Evolutionary conservation across 2,113 vertebrate genomes (phyloP).

Genomic region (Cheilinus undulatus): DNA sequence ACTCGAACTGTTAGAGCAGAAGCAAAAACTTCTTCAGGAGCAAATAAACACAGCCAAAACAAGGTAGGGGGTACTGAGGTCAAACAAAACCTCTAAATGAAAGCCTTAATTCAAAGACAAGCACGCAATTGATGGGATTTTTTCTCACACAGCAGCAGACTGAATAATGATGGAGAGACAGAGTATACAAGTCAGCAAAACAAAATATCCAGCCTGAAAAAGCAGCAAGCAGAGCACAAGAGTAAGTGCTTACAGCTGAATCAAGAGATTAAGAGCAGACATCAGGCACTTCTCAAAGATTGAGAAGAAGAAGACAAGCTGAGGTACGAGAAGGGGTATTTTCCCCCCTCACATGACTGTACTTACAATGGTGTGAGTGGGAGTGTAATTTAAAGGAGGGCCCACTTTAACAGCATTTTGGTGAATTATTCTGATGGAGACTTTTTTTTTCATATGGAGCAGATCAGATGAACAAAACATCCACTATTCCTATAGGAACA

Average conservation of each 20-base stretch:
- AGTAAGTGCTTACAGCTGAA: constrained; percentile 30
- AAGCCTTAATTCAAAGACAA: neutral
- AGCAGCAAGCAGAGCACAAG: constrained; percentile 40
- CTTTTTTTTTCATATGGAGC: neutral
- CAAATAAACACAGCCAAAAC: constrained; percentile 51
- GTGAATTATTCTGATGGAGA: neutral
- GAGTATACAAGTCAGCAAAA: constrained; percentile 1
- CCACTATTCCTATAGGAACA: constrained; percentile 37
- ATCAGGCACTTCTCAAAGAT: constrained; percentile 56
- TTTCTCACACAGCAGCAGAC: constrained; percentile 6
- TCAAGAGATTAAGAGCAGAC: constrained; percentile 54
- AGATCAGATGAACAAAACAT: constrained; percentile 57
- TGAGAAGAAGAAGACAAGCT: constrained; percentile 59
- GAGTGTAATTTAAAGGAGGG: no score
- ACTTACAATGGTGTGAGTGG: neutral
- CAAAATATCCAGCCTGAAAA: constrained; percentile 24
- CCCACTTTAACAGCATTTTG: no score
- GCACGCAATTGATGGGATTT: no score
- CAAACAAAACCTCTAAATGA: neutral
- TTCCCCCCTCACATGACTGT: no score
- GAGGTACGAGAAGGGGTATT: constrained; percentile 21
- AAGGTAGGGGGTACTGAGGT: constrained; percentile 33
- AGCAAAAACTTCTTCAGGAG: constrained; percentile 60
- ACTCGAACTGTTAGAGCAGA: constrained; percentile 49
- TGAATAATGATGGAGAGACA: constrained; percentile 16